Percentiles rank a stretch among this genome's conserved stretches.
phyloP scores from a whole-genome alignment of 2,888 invertebrate species.

The Sycophila texana region DNA sequence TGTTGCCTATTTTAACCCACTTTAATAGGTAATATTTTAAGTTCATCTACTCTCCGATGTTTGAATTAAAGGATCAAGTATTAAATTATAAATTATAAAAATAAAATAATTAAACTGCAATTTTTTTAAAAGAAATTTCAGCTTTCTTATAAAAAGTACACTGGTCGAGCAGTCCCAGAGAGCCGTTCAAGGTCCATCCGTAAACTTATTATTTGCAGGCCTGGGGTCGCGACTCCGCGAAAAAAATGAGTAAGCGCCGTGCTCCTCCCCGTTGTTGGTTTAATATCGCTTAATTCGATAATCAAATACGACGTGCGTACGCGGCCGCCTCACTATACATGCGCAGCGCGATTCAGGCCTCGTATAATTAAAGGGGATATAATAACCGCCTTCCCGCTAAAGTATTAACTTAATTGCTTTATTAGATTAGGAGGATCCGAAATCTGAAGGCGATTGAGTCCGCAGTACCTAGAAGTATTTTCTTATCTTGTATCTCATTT shows the following conservation, averaged over 20 bases:
- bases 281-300: slow-evolving; percentile 66
- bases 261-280: slow-evolving; percentile 68
- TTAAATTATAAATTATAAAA: too few species aligned
- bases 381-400: slow-evolving; percentile 69
- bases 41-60: too few species aligned
- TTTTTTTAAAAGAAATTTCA: too few species aligned
- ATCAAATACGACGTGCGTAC: slow-evolving; percentile 68
- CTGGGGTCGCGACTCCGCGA: slow-evolving; percentile 1
- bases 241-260: background rate
- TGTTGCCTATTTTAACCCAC: too few species aligned
- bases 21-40: too few species aligned
- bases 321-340: slow-evolving; percentile 53
- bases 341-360: slow-evolving; percentile 30
- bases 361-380: slow-evolving; percentile 73
- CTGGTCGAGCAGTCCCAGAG: too few species aligned
- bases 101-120: too few species aligned
- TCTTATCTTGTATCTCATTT: background rate
- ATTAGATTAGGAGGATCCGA: slow-evolving; percentile 61
- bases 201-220: background rate
- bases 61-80: too few species aligned
- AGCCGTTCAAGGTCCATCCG: slow-evolving; percentile 15
- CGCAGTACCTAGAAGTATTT: slow-evolving; percentile 7
- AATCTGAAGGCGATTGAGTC: slow-evolving; percentile 1
- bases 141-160: too few species aligned
- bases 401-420: slow-evolving; percentile 70